phyloP scores from a whole-genome alignment of 53 echinoderm and acorn worm species.

The Arbacia lixula region DNA sequence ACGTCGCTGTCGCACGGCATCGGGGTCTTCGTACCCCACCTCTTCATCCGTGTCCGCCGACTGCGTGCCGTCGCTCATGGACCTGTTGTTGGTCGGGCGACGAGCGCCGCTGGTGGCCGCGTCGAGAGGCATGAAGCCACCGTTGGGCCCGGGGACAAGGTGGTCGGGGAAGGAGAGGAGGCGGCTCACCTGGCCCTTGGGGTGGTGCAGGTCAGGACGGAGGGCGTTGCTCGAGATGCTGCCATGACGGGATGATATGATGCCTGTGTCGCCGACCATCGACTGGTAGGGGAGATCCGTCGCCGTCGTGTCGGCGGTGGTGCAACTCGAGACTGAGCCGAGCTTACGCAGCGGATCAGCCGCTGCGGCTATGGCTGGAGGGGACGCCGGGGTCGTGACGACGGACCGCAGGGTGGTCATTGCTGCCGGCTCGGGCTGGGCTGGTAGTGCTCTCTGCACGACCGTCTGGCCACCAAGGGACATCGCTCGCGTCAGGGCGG shows the following conservation, averaged over 20 bases:
- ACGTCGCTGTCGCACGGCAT: conserved; percentile 41
- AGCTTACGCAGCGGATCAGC: no score
- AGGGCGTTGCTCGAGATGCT: conserved; percentile 38
- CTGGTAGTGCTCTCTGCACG: conserved; percentile 2
- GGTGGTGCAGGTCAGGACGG: neutral
- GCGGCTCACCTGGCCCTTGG: conserved; percentile 1
- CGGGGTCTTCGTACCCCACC: conserved; percentile 40
- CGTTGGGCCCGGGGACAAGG: conserved; percentile 31
- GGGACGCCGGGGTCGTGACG: conserved; percentile 23
- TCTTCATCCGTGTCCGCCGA: neutral
- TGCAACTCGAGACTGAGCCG: conserved; percentile 33
- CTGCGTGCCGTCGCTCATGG: neutral
- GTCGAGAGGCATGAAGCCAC: conserved; percentile 36
- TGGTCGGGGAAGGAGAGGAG: conserved; percentile 11
- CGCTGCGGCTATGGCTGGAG: no score
- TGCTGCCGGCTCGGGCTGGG: neutral
- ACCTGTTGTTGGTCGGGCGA: neutral
- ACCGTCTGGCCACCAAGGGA: neutral
- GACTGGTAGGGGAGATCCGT: conserved; percentile 30
- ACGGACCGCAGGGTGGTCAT: conserved; percentile 34
- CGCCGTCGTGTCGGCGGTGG: neutral
- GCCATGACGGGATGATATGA: conserved; percentile 21
- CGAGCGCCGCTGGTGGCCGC: neutral
- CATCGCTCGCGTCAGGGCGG: no score
- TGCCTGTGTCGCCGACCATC: conserved; percentile 45